Conservation (phyloP, 1,140 invertebrate genomes). For the Coptotermes formosanus region DNA sequence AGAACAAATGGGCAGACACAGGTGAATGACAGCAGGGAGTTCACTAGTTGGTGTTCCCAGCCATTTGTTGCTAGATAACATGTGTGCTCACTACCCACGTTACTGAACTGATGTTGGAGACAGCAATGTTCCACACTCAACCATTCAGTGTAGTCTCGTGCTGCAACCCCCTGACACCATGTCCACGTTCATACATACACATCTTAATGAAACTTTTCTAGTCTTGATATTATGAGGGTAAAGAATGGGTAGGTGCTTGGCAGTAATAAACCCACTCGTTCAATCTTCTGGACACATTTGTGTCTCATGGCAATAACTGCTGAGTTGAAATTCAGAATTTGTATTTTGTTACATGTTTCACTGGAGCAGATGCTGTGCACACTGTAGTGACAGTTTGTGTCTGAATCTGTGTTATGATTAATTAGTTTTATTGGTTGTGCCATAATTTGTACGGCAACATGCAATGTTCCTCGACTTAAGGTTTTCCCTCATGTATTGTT, state of each 20-base stretch:
- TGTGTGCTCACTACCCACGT: neutral
- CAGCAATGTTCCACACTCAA: neutral
- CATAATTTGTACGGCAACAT: too few species aligned
- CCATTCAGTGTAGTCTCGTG: neutral
- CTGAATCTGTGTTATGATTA: too few species aligned
- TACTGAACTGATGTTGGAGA: neutral
- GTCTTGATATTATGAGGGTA: neutral
- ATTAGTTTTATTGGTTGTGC: too few species aligned
- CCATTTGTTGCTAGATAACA: neutral
- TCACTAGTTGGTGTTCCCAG: neutral
- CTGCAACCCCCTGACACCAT: neutral
- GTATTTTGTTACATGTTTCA: neutral
- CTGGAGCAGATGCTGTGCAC: neutral
- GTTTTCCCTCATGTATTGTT: too few species aligned
- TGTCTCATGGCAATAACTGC: neutral
- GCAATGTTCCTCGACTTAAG: too few species aligned
- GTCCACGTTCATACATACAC: neutral
- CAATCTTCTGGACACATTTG: neutral
- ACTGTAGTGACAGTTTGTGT: neutral
- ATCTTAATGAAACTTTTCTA: neutral
- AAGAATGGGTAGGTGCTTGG: neutral
- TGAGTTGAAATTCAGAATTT: neutral
- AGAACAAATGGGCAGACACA: conserved; percentile 76
- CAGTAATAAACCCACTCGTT: neutral
- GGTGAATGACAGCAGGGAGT: conserved; percentile 59